A percentile compares a stretch with the other conserved stretches of the same genome.
Evolutionary conservation across 2,797 vertebrate genomes (phyloP).

Genomic region (Harpagifer antarcticus): DNA sequence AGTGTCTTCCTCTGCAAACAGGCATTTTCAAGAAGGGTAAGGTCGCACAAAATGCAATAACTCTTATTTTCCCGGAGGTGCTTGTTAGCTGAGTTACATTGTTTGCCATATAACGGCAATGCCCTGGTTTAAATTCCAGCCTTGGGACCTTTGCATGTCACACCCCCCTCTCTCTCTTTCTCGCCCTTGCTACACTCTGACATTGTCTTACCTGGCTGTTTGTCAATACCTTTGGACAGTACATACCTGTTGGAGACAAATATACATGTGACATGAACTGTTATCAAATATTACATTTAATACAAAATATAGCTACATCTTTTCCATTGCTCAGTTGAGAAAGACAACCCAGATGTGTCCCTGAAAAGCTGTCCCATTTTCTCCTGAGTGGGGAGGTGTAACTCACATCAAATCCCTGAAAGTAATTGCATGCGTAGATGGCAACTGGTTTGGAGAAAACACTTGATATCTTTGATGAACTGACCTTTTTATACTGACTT

Average conservation of each 20-base stretch:
- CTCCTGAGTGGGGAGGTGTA: not conserved
- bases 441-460: not conserved
- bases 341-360: not conserved
- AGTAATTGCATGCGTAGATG: not conserved
- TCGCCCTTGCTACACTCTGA: too few relatives aligned
- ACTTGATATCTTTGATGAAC: not conserved
- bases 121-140: too few relatives aligned
- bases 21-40: not conserved
- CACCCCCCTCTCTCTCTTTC: too few relatives aligned
- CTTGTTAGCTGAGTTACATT: too few relatives aligned
- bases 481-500: conserved; percentile 17
- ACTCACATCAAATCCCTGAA: not conserved
- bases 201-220: not conserved
- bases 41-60: not conserved
- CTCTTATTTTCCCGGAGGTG: not conserved
- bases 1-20: not conserved
- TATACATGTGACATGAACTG: too few relatives aligned
- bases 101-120: too few relatives aligned
- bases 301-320: too few relatives aligned
- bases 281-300: too few relatives aligned
- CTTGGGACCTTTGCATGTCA: too few relatives aligned
- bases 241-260: not conserved
- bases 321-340: not conserved
- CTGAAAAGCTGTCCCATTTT: not conserved
- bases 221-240: not conserved